Percentiles rank a stretch among this genome's conserved stretches.
These are phyloP conservation scores for Nysson spinosus DNA, from an alignment of 2,888 invertebrate species.

Conservation along the genomic window DNA sequence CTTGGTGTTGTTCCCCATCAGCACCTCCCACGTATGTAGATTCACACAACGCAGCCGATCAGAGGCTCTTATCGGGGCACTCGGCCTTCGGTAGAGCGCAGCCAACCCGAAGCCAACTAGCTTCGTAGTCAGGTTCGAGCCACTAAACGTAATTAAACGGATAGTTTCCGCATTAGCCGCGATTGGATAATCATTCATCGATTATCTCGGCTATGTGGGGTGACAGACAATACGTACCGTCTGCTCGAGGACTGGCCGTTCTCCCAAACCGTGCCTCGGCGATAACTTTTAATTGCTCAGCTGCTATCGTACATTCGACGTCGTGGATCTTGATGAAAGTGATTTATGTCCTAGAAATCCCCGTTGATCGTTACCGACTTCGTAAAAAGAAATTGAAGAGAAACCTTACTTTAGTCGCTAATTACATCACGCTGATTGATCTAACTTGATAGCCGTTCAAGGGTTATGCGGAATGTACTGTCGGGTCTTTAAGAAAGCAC, in stretches of 20 bases:
- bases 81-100: slow-evolving; percentile 43
- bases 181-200: slow-evolving; percentile 77
- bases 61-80: slow-evolving; percentile 4
- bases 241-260: slow-evolving; percentile 2
- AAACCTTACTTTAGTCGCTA: slow-evolving; percentile 39
- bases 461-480: too few relatives aligned
- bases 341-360: slow-evolving; percentile 50
- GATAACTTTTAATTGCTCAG: slow-evolving; percentile 38
- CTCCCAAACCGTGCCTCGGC: background rate
- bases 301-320: slow-evolving; percentile 22
- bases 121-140: slow-evolving; percentile 63
- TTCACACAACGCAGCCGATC: background rate
- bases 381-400: slow-evolving; percentile 22
- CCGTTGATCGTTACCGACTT: slow-evolving; percentile 52
- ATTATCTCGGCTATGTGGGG: slow-evolving; percentile 68
- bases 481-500: too few relatives aligned
- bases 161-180: slow-evolving; percentile 76
- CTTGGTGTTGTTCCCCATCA: slow-evolving; percentile 15
- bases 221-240: slow-evolving; percentile 56
- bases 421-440: slow-evolving; percentile 23
- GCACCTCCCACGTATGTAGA: background rate
- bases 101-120: slow-evolving; percentile 58
- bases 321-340: slow-evolving; percentile 31
- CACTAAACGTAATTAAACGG: slow-evolving; percentile 76
- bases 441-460: too few relatives aligned